Base-by-base conservation (phyloP, 2,888 invertebrate genomes). In the Cheilosia impressa region DNA sequence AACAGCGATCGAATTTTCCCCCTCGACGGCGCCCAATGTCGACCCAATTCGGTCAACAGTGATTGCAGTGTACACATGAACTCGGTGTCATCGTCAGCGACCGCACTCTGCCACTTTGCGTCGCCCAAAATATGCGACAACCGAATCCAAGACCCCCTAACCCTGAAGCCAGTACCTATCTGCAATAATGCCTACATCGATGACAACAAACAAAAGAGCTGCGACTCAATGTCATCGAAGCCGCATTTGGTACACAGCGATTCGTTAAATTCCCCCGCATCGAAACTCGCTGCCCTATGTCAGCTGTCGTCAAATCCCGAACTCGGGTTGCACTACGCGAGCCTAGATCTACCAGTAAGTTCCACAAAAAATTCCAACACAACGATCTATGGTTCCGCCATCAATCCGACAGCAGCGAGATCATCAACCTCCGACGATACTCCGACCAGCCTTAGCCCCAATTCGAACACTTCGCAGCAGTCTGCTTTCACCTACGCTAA, bases 401-500 rank as follows among this genome's bases (percentile, higher is more conserved):
- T 41, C 15, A 71, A 79, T 45, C 19, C 55, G 19, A 27, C 52
- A 43, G 19, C 73, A 43, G 19, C 66, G 41, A 60, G 60, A 57
- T 65, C 77, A 47, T 76, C 81, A 22, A 73, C 65, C 53, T 87
- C 88, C 19, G 89, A 89, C 81, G 90, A 89, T 79, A 89, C 89
- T 78, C 89, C 90, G 87, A 89, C 89, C 72, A 91, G 90, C 78
- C 90, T 90, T 62, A 89, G 87, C 75, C 89, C 89, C 72, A 89
- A 88, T 87, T 89, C 90, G 77, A 90, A 88, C 75, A 89, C 63
- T 89, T 82, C 84, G 60, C 88, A 90, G 63, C 89, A 91, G 81
- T 90, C 93, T 55, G 92, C 93, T 78, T 94, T 95, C 89, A 94
- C 94, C 50, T 97, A 97, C 92, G 96, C 96, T 87, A 95, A 96